phyloP scores from a whole-genome alignment of 1,140 invertebrate genomes.

The Leptinotarsa undecemlineata region DNA sequence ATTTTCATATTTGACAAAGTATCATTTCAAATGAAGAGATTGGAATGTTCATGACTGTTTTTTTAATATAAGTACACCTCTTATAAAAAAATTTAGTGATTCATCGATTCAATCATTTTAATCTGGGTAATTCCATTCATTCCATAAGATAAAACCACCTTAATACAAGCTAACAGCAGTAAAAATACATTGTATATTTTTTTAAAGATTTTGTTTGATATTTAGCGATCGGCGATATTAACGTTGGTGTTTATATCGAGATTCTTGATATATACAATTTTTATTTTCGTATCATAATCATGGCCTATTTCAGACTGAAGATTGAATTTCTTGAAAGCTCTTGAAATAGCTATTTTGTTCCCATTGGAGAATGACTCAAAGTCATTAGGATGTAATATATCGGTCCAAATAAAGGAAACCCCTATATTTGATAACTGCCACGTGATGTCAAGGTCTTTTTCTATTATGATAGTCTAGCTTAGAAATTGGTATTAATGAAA shows the following conservation, averaged over 20 bases:
- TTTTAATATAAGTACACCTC: too few species aligned
- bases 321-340: too few species aligned
- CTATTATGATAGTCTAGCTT: too few species aligned
- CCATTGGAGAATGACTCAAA: too few species aligned
- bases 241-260: too few species aligned
- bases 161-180: not conserved
- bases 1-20: too few species aligned
- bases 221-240: not conserved
- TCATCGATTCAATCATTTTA: not conserved
- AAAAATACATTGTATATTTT: constrained; percentile 1
- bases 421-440: not conserved
- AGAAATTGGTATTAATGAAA: not conserved
- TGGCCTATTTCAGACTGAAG: too few species aligned
- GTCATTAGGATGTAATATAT: not conserved
- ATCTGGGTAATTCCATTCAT: not conserved
- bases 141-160: not conserved
- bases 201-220: not conserved
- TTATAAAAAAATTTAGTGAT: not conserved
- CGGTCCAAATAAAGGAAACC: not conserved
- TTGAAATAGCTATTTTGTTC: too few species aligned
- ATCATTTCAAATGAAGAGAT: too few species aligned
- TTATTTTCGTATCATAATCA: too few species aligned
- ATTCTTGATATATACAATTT: too few species aligned
- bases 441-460: not conserved
- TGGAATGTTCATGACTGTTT: too few species aligned